Evolutionary conservation across 2,113 vertebrate species (phyloP).

Genomic region (Brachionichthys hirsutus): DNA sequence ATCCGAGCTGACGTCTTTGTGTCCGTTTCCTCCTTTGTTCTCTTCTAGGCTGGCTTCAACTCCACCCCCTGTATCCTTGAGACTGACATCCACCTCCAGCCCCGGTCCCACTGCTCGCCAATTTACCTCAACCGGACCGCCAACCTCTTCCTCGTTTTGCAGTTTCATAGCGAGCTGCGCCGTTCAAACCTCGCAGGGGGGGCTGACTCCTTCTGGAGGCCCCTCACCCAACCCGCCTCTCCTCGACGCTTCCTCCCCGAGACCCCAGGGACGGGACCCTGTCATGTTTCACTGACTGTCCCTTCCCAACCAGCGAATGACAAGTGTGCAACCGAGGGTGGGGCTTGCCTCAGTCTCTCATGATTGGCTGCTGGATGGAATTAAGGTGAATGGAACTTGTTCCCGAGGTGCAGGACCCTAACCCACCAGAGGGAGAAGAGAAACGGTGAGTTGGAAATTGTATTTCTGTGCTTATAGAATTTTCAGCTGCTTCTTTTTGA

Average conservation of each 20-base stretch:
- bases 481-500: background rate
- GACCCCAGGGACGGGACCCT: conserved; percentile 49
- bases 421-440: conserved; percentile 82
- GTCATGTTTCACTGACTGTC: conserved; percentile 70
- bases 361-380: conserved; percentile 85
- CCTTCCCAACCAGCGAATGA: conserved; percentile 77
- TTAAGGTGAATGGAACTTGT: conserved; percentile 87
- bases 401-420: conserved; percentile 83
- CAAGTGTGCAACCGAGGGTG: conserved; percentile 79
- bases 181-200: conserved; percentile 30
- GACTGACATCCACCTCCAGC: conserved; percentile 19
- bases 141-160: background rate
- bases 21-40: background rate
- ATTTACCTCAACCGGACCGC: background rate
- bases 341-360: conserved; percentile 85
- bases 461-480: background rate
- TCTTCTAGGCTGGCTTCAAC: conserved; percentile 44
- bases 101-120: background rate
- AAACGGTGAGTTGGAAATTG: conserved; percentile 70
- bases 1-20: too few relatives aligned
- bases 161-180: conserved; percentile 4
- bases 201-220: conserved; percentile 28
- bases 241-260: conserved; percentile 7
- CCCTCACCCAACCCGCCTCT: background rate
- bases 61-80: conserved; percentile 27